Evolutionary conservation across 1,140 invertebrate genomes (phyloP), one percentile per base, ranked within the genome.

Genomic region (Tetragonula clypearis): DNA sequence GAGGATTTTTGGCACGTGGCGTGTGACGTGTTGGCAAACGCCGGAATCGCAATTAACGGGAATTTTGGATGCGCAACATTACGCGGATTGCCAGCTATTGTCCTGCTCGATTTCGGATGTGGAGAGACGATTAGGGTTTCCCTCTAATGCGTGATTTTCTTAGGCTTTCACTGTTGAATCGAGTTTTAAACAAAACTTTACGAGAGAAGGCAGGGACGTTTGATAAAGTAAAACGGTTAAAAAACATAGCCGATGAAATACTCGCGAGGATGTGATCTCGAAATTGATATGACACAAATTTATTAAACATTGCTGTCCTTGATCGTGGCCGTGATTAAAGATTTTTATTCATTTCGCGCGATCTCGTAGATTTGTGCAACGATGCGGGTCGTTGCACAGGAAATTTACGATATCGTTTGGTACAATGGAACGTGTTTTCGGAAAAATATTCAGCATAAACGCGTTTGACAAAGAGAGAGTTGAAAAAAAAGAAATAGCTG

Each of bases 1-100:
- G 65, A 62, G 58, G 75, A 79, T 84, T 84, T 84, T 84, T 82
- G 84, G 84, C 84, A 82, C 79, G 84, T 71, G 55, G 41, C 71
- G 49, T 2, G 68, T 53, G 75, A 84, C 53, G 49, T 26, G n/a
- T 23, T 30, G 62, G 17, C 74, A 76, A 55, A 58, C 75, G 17
- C n/a, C 62, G 55, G 14, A 56, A 66, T 82, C 19, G 56, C 74
- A 78, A 83, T 83, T 71, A 83, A 83, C 73, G 35, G 17, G 60
- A 15, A 68, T n/a, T 83, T 83, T 78, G 74, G 35, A 35, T 35
- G 35, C 3, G 82, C 65, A 83, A 78, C 74, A 83, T 83, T 78
- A 58, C 62, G 55, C 74, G 72, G 5, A 66, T 8, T 30, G 49
- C 19, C 23, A 9, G n/a, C 17, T 9, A 62, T 62, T 8, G 15